Percentiles rank a stretch among this genome's conserved stretches.
Evolutionary conservation across 2,797 vertebrate genomes (phyloP).

Genomic region (Arrhamphus sclerolepis): DNA sequence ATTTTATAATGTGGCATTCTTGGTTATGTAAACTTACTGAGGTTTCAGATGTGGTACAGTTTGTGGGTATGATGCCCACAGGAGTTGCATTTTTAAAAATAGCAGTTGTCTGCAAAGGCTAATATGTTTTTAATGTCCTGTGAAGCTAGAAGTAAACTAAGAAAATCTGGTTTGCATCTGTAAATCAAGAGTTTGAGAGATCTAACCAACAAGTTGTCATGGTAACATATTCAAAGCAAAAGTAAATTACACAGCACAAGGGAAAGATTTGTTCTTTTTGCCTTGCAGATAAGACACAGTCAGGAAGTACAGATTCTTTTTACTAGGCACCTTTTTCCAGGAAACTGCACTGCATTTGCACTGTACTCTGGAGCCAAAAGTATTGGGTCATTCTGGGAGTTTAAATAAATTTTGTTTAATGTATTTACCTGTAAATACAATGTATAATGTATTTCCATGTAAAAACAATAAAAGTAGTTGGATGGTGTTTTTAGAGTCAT

Average conservation of each 20-base stretch:
- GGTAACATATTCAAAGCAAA: too few species aligned
- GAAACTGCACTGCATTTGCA: neutral
- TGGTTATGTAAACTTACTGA: too few species aligned
- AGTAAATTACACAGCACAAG: neutral
- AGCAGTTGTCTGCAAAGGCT: neutral
- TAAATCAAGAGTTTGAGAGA: neutral
- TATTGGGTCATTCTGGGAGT: neutral
- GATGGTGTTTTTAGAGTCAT: too few species aligned
- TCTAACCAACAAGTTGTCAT: too few species aligned
- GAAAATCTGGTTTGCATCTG: neutral
- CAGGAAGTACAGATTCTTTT: slow-evolving; percentile 25
- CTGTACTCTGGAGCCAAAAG: neutral
- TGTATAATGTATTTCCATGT: too few species aligned
- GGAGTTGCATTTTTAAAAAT: too few species aligned
- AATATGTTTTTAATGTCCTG: neutral
- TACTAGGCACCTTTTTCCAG: slow-evolving; percentile 19
- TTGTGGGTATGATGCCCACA: neutral
- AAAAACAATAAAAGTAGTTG: neutral
- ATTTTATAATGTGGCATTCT: neutral
- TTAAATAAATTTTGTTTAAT: neutral
- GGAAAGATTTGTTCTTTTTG: neutral
- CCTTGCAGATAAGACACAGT: neutral
- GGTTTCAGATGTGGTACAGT: neutral
- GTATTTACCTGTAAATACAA: too few species aligned
- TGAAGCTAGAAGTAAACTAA: neutral